Evolutionary conservation across 2,888 invertebrate genomes (phyloP).

Genomic region (Zaprionus lineosus): DNA sequence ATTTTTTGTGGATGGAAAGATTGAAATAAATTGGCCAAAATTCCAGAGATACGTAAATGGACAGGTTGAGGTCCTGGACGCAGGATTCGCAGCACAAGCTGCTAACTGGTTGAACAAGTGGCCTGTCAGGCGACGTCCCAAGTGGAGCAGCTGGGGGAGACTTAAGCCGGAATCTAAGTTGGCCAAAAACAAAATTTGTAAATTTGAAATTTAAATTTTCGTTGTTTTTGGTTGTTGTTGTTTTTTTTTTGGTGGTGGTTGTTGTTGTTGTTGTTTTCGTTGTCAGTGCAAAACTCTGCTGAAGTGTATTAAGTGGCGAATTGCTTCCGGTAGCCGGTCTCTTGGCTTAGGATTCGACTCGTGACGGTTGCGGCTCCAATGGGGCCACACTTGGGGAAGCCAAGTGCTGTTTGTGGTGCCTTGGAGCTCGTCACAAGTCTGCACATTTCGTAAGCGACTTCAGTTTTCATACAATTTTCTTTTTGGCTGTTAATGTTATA

Average conservation of each 20-base stretch:
- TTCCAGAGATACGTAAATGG: too few relatives aligned
- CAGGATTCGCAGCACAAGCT: too few relatives aligned
- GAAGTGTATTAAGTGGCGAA: constrained; percentile 64
- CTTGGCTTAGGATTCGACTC: constrained; percentile 15
- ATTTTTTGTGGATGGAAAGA: too few relatives aligned
- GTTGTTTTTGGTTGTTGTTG: not conserved
- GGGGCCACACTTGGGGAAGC: constrained; percentile 45
- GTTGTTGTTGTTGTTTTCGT: constrained; percentile 2
- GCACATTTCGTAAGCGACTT: constrained; percentile 59
- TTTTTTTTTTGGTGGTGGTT: constrained; percentile 11
- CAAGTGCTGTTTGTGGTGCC: constrained; percentile 23
- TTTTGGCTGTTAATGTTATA: constrained; percentile 60
- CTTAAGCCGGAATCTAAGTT: constrained; percentile 49
- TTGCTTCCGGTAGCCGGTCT: constrained; percentile 69
- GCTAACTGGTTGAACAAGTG: constrained; percentile 13
- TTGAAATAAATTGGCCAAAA: too few relatives aligned
- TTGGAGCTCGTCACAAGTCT: constrained; percentile 47
- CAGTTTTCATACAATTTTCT: constrained; percentile 54
- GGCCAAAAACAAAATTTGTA: constrained; percentile 26
- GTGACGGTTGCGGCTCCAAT: constrained; percentile 39
- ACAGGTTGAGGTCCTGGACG: too few relatives aligned
- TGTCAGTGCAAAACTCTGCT: constrained; percentile 46
- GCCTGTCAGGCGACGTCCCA: too few relatives aligned
- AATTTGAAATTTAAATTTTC: constrained; percentile 52
- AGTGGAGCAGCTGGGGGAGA: constrained; percentile 32